Conservation (phyloP, 2,113 vertebrate species). For the Seriola quinqueradiata region DNA sequence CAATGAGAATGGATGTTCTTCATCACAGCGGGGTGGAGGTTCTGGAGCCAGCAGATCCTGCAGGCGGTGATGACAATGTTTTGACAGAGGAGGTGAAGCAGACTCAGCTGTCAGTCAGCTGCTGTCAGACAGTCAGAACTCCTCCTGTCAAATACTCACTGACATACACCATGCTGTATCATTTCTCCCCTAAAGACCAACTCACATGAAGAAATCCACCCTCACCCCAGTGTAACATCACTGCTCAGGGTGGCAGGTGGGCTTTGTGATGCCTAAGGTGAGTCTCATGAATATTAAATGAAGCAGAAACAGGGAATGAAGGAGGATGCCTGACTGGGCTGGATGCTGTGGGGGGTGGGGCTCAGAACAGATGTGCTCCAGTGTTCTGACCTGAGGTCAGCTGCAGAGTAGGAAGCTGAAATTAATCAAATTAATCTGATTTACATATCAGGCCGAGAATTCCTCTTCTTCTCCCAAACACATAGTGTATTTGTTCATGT, state of each 20-base stretch:
- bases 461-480: background rate
- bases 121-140: conserved; percentile 27
- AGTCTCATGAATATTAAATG: conserved; percentile 58
- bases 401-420: conserved; percentile 6
- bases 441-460: conserved; percentile 13
- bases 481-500: background rate
- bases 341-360: background rate
- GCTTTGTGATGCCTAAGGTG: conserved; percentile 39
- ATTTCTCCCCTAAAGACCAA: conserved; percentile 25
- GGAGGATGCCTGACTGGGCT: conserved; percentile 11
- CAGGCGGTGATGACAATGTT: conserved; percentile 2
- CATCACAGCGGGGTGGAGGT: background rate
- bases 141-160: conserved; percentile 20
- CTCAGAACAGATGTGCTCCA: conserved; percentile 1
- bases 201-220: conserved; percentile 21
- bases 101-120: conserved; percentile 32
- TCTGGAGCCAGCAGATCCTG: background rate
- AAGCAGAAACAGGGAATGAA: conserved; percentile 11
- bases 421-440: conserved; percentile 48
- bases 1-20: background rate
- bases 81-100: conserved; percentile 22
- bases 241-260: conserved; percentile 21
- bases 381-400: conserved; percentile 19
- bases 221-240: conserved; percentile 32
- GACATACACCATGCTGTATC: conserved; percentile 56